phyloP scores from a whole-genome alignment of 2,888 invertebrate genomes.

The Tribolium freemani region DNA sequence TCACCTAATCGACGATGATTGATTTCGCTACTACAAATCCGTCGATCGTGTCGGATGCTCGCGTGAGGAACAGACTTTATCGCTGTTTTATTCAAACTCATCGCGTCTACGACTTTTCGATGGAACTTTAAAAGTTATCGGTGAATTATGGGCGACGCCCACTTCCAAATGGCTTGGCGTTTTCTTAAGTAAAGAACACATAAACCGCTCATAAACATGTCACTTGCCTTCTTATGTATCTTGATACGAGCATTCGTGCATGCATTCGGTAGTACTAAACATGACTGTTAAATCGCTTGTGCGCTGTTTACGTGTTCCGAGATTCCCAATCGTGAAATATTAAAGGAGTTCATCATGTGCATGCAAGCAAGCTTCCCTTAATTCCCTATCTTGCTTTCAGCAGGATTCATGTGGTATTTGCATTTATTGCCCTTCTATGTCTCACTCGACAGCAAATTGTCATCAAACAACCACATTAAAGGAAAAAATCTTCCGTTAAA shows the following conservation, averaged over 20 bases:
- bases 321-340: conserved; percentile 53
- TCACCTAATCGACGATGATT: conserved; percentile 22
- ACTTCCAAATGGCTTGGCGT: conserved; percentile 55
- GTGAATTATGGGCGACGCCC: conserved; percentile 52
- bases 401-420: conserved; percentile 10
- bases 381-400: conserved; percentile 25
- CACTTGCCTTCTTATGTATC: conserved; percentile 52
- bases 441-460: neutral
- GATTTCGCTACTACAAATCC: conserved; percentile 18
- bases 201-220: conserved; percentile 52
- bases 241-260: conserved; percentile 55
- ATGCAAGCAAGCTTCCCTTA: conserved; percentile 28
- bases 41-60: conserved; percentile 18
- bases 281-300: conserved; percentile 53
- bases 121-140: conserved; percentile 36
- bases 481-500: neutral
- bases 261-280: conserved; percentile 56
- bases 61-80: conserved; percentile 23
- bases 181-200: conserved; percentile 52
- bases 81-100: conserved; percentile 15
- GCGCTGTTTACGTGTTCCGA: conserved; percentile 53
- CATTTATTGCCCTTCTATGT: neutral
- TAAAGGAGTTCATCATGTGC: conserved; percentile 41
- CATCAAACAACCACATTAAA: neutral
- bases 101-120: conserved; percentile 9